A percentile compares a stretch with the other conserved stretches of the same genome.
These are phyloP conservation scores for Hesperophylax magnus DNA, from an alignment of 1,140 invertebrate genomes.

Conservation along the genomic window DNA sequence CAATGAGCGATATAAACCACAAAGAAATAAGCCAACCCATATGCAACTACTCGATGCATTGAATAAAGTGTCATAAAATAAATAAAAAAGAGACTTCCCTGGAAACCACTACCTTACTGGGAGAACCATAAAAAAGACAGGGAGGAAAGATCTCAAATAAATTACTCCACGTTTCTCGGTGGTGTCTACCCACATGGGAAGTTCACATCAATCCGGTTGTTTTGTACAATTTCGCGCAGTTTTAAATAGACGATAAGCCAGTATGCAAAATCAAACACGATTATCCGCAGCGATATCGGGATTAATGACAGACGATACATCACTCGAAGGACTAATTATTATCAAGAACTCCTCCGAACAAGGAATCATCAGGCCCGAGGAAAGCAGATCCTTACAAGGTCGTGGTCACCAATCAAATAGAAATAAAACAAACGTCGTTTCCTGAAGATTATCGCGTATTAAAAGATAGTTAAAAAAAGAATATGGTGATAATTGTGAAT, in stretches of 20 bases:
- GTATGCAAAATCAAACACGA: constrained; percentile 55
- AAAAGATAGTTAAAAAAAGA: no score
- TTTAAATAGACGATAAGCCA: constrained; percentile 39
- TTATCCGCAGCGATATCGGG: constrained; percentile 43
- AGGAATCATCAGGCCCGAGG: background rate
- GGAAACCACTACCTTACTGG: no score
- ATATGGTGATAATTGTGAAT: no score
- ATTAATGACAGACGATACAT: constrained; percentile 50
- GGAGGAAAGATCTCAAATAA: no score
- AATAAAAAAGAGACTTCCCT: no score
- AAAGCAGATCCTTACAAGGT: background rate
- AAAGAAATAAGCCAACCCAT: no score
- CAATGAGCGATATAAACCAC: no score
- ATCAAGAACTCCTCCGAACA: background rate
- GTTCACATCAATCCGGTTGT: background rate
- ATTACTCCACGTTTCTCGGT: no score
- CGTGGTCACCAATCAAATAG: background rate
- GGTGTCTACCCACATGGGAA: no score
- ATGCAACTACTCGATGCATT: no score
- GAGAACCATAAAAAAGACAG: no score
- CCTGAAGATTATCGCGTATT: background rate
- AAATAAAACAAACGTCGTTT: constrained; percentile 6
- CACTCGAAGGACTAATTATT: constrained; percentile 37
- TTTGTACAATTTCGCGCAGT: constrained; percentile 24
- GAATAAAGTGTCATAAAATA: no score